Evolutionary conservation across 1,140 invertebrate species (phyloP), one percentile per base, ranked within the genome.

Genomic region (Tetraneura akinire): DNA sequence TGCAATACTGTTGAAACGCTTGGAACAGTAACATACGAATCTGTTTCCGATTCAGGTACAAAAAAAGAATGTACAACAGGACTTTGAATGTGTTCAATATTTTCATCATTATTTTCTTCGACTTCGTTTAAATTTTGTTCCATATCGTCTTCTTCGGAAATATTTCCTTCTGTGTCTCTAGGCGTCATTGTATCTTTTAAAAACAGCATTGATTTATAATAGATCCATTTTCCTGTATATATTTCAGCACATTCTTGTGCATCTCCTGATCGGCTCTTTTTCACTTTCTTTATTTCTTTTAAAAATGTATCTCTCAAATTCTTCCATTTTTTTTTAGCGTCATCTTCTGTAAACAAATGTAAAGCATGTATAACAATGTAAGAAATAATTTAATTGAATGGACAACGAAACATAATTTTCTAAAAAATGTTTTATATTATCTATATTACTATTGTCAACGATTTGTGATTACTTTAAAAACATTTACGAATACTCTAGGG

Each of bases 211-310:
- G 18, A n/a, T 53, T 53, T 53, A 53, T 55, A 55, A 55, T 53
- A 53, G 0, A 53, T 53, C 51, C 51, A 53, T 53, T 53, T 53
- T 18, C 51, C 51, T 53, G 18, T 53, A 53, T 53, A 21, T 53
- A 53, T 53, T 53, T 53, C 51, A 53, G 51, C 51, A 53, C 16
- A 53, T 18, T 53, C 51, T 53, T 53, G 51, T 53, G 14, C 16
- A 53, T 53, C 51, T 53, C 51, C 51, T n/a, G 51, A 53, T 53
- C 51, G 14, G 51, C 51, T 53, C n/a, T 53, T 51, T 53, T 53
- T 53, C n/a, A 53, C 51, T 53, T 53, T 53, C n/a, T 53, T 53
- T 53, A 8, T n/a, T 55, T n/a, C n/a, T n/a, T n/a, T n/a, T n/a
- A n/a, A n/a, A n/a, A n/a, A n/a, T n/a, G n/a, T n/a, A n/a, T n/a